phyloP scores from a whole-genome alignment of 1,140 invertebrate species.

The Nymphalis io region DNA sequence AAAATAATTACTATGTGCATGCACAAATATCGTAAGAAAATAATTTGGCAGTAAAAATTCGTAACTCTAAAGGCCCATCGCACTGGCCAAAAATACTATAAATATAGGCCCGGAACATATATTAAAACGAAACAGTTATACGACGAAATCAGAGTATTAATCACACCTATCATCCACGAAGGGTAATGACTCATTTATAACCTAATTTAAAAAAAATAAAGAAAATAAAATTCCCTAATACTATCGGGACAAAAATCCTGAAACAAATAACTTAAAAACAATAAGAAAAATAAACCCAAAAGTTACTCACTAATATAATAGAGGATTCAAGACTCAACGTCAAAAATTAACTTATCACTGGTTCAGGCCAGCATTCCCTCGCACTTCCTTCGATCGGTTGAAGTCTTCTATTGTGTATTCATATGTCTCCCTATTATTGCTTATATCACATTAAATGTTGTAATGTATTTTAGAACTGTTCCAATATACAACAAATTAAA shows the following conservation, averaged over 20 bases:
- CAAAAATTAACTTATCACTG: conserved; percentile 63
- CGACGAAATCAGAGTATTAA: conserved; percentile 78
- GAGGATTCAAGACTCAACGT: conserved; percentile 75
- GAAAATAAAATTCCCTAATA: conserved; percentile 81
- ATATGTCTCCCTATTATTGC: conserved; percentile 74
- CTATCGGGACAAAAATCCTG: conserved; percentile 81
- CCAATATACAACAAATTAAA: conserved; percentile 71
- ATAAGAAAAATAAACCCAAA: conserved; percentile 80
- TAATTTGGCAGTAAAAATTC: conserved; percentile 81
- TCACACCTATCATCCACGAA: conserved; percentile 71
- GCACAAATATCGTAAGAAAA: conserved; percentile 80
- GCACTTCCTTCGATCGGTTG: conserved; percentile 42
- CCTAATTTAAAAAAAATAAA: conserved; percentile 74
- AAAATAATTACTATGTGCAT: conserved; percentile 79
- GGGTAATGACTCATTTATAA: conserved; percentile 73
- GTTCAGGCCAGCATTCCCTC: conserved; percentile 45
- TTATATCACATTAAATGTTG: conserved; percentile 76
- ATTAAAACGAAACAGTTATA: conserved; percentile 74
- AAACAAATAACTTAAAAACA: conserved; percentile 81
- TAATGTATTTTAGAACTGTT: conserved; percentile 66
- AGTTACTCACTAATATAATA: conserved; percentile 79
- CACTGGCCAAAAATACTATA: conserved; percentile 78
- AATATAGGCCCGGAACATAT: conserved; percentile 75
- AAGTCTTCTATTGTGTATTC: conserved; percentile 55
- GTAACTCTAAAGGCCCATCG: conserved; percentile 78